These are phyloP conservation scores for Helostoma temminkii DNA, from an alignment of 2,797 vertebrate species.

Conservation along the genomic window DNA sequence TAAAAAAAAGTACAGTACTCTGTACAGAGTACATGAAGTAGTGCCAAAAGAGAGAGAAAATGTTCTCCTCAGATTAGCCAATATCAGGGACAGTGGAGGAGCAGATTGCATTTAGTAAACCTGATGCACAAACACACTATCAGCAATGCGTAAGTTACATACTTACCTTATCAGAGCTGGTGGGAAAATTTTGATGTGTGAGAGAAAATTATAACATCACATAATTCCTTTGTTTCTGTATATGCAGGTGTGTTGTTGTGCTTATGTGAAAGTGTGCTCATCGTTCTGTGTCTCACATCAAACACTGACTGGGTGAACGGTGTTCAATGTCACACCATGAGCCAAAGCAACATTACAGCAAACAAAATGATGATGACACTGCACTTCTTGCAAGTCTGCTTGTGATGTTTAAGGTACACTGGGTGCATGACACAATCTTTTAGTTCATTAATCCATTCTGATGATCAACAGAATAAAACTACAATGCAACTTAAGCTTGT, in stretches of 20 bases:
- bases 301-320: neutral
- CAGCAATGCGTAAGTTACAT: neutral
- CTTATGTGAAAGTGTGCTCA: neutral
- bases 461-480: neutral
- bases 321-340: neutral
- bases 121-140: slow-evolving; percentile 8
- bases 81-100: slow-evolving; percentile 7
- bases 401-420: neutral
- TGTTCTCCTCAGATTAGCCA: slow-evolving; percentile 17
- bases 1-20: no score
- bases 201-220: neutral
- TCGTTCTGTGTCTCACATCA: neutral
- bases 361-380: slow-evolving; percentile 1
- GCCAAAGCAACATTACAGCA: neutral
- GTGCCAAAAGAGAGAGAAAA: slow-evolving; percentile 40
- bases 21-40: slow-evolving; percentile 40
- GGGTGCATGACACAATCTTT: neutral
- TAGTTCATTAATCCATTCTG: no score
- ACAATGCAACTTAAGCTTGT: neutral
- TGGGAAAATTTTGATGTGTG: neutral
- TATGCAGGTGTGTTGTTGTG: neutral
- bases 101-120: neutral
- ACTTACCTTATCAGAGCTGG: neutral
- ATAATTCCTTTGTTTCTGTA: neutral
- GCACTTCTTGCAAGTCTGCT: neutral